A percentile compares a stretch with the other conserved stretches of the same genome.
These are phyloP conservation scores for Capricornis sumatraensis DNA, from an alignment of 2,113 vertebrate genomes.

Conservation along the genomic window DNA sequence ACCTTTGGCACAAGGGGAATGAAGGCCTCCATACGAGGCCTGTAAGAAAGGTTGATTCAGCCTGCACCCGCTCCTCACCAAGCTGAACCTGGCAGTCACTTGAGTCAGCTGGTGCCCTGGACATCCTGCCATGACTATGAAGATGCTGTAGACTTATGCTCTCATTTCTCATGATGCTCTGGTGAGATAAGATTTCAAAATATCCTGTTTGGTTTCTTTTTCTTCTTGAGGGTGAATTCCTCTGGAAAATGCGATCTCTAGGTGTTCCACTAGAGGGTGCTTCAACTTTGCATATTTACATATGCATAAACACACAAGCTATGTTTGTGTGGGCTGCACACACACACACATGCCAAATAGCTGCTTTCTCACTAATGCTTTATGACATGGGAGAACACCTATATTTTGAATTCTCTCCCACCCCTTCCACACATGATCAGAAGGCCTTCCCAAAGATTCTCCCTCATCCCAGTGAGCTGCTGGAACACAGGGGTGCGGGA, in stretches of 20 bases:
- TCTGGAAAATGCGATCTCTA: slow-evolving; percentile 18
- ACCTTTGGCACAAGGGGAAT: not conserved
- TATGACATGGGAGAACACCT: not conserved
- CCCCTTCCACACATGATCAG: not conserved
- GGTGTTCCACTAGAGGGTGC: slow-evolving; percentile 85
- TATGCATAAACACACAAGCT: not conserved
- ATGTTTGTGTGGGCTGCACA: not conserved
- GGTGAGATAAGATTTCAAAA: not conserved
- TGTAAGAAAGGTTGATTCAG: not conserved
- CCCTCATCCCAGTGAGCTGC: not conserved
- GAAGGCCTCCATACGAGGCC: not conserved
- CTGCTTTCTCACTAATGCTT: not conserved
- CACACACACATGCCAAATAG: not conserved
- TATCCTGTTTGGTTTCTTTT: not conserved
- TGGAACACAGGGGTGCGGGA: not conserved
- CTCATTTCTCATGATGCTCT: not conserved
- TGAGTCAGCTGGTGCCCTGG: not conserved
- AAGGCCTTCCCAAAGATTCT: not conserved
- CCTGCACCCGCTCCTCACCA: rapidly evolving
- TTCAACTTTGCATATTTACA: slow-evolving; percentile 81
- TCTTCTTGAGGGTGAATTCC: not conserved
- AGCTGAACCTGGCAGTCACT: not conserved
- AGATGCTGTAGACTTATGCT: not conserved
- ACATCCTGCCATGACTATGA: not conserved
- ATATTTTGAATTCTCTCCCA: not conserved